phyloP scores from a whole-genome alignment of 1,140 invertebrate genomes.

The Magallana ariakensis region DNA sequence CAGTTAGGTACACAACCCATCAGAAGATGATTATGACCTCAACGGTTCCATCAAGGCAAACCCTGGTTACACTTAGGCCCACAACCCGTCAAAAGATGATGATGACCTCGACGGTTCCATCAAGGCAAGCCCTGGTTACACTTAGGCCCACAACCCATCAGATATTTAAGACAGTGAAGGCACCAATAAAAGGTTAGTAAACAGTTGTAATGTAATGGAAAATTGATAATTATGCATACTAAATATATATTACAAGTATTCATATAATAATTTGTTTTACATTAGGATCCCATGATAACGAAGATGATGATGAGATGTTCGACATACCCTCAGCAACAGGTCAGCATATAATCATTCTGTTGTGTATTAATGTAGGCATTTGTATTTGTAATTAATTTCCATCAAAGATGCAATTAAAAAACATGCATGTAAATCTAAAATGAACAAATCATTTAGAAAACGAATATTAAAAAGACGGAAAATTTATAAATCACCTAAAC shows the following conservation, averaged over 20 bases:
- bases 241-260: too few relatives aligned
- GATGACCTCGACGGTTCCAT: background rate
- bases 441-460: background rate
- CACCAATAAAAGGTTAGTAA: too few relatives aligned
- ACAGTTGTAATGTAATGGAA: too few relatives aligned
- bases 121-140: slow-evolving; percentile 26
- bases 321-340: background rate
- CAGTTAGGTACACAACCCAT: too few relatives aligned
- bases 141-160: background rate
- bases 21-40: too few relatives aligned
- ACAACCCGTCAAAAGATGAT: background rate
- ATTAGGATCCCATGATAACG: too few relatives aligned
- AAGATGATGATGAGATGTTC: slow-evolving; percentile 1
- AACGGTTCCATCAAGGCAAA: too few relatives aligned
- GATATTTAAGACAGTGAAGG: too few relatives aligned
- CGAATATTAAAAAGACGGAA: slow-evolving; percentile 7
- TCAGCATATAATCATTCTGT: background rate
- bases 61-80: too few relatives aligned
- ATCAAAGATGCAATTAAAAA: slow-evolving; percentile 40
- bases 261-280: too few relatives aligned
- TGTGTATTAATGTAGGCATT: slow-evolving; percentile 20
- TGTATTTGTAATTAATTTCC: slow-evolving; percentile 39
- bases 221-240: too few relatives aligned
- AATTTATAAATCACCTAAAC: background rate
- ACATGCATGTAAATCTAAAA: slow-evolving; percentile 4